phyloP scores from a whole-genome alignment of 2,888 invertebrate species.

The Drosophila barbarae region DNA sequence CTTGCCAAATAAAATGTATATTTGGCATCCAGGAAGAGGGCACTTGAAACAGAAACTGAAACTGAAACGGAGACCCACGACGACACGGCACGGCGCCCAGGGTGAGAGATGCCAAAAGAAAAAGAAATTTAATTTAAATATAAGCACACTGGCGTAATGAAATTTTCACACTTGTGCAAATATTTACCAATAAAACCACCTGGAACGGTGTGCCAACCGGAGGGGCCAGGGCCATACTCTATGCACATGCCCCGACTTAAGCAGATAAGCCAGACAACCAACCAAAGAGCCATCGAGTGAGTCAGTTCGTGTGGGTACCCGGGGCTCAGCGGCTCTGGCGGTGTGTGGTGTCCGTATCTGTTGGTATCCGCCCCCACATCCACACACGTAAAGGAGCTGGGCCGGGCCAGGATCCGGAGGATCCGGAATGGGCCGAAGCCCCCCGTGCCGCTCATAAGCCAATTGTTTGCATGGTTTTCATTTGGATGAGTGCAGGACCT shows the following conservation, averaged over 20 bases:
- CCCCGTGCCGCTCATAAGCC: constrained; percentile 69
- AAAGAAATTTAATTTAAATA: constrained; percentile 75
- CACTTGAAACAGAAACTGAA: constrained; percentile 56
- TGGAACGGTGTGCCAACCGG: constrained; percentile 33
- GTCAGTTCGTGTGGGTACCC: constrained; percentile 24
- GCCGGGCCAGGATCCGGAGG: not conserved
- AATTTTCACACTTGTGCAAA: constrained; percentile 77
- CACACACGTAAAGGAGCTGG: constrained; percentile 17
- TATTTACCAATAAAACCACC: constrained; percentile 73
- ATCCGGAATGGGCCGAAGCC: constrained; percentile 5
- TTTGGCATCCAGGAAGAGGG: constrained; percentile 45
- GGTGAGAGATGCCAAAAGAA: constrained; percentile 46
- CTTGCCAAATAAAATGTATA: constrained; percentile 54
- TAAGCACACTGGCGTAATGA: constrained; percentile 75
- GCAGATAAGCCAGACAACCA: constrained; percentile 62
- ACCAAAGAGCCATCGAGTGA: constrained; percentile 29
- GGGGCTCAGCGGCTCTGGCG: constrained; percentile 19
- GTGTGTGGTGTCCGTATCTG: constrained; percentile 13
- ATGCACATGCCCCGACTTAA: constrained; percentile 66
- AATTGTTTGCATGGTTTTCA: constrained; percentile 70
- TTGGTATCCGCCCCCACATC: constrained; percentile 17
- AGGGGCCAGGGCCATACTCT: constrained; percentile 15
- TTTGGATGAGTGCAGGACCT: constrained; percentile 66
- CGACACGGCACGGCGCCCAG: constrained; percentile 31
- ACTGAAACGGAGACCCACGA: constrained; percentile 10